These are phyloP conservation scores for Xenopus tropicalis DNA, from an alignment of 2,113 vertebrate genomes.

Conservation along the genomic window UCB_Xtro_10.0 CM004443.2:145641501-145642000, in stretches of 20 bases:
- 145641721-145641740: slow-evolving; percentile 58
- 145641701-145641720: slow-evolving; percentile 58
- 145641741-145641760: slow-evolving; percentile 58
- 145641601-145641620: slow-evolving; percentile 61
- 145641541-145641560: not conserved
- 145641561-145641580: slow-evolving; percentile 30
- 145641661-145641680: slow-evolving; percentile 59
- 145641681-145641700: slow-evolving; percentile 58
- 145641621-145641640: slow-evolving; percentile 62
- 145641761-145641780: slow-evolving; percentile 52
- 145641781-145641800: slow-evolving; percentile 37
- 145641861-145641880: not conserved
- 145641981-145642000: no score
- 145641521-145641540: no score
- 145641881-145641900: no score
- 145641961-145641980: no score
- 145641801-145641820: slow-evolving; percentile 26
- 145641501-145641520: no score
- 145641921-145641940: no score
- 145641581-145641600: slow-evolving; percentile 60
- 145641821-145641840: slow-evolving; percentile 21
- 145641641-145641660: slow-evolving; percentile 54
- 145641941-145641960: no score
- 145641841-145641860: slow-evolving; percentile 7
- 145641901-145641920: no score